Conservation (phyloP, 2,888 invertebrate genomes). For the Trimorus sp. region DNA sequence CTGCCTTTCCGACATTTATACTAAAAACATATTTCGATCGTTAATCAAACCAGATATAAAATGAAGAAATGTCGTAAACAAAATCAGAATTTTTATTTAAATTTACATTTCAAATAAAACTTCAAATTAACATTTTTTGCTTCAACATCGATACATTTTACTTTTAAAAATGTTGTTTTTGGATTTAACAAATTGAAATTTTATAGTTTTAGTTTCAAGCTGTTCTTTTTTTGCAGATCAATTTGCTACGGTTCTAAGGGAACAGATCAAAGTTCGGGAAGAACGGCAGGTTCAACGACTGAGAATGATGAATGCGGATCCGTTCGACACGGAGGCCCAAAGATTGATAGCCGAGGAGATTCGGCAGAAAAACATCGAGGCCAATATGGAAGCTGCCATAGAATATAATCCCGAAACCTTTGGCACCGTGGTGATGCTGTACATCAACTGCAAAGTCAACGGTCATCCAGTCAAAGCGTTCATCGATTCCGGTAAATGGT, state of each 20-base stretch:
- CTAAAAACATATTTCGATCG: too few relatives aligned
- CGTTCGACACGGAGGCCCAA: slow-evolving; percentile 98
- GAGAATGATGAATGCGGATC: slow-evolving; percentile 95
- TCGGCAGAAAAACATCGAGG: slow-evolving; percentile 96
- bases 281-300: slow-evolving; percentile 92
- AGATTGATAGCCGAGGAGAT: slow-evolving; percentile 98
- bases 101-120: too few relatives aligned
- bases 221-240: slow-evolving; percentile 83
- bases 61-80: too few relatives aligned
- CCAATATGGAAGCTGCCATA: slow-evolving; percentile 99
- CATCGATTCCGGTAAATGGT: slow-evolving; percentile 92
- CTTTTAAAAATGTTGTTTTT: too few relatives aligned
- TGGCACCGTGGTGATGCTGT: slow-evolving; percentile 98
- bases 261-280: slow-evolving; percentile 91
- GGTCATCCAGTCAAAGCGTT: slow-evolving; percentile 98
- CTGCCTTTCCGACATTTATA: too few relatives aligned
- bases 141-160: too few relatives aligned
- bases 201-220: neutral
- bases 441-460: slow-evolving; percentile 98
- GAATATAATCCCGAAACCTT: slow-evolving; percentile 99
- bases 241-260: slow-evolving; percentile 90
- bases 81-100: too few relatives aligned
- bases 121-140: too few relatives aligned
- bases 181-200: neutral
- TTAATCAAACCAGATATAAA: too few relatives aligned